Percentiles rank a stretch among this genome's conserved stretches.
Conservation (phyloP, 2,113 vertebrate species). For the Enhydra lutris region DNA sequence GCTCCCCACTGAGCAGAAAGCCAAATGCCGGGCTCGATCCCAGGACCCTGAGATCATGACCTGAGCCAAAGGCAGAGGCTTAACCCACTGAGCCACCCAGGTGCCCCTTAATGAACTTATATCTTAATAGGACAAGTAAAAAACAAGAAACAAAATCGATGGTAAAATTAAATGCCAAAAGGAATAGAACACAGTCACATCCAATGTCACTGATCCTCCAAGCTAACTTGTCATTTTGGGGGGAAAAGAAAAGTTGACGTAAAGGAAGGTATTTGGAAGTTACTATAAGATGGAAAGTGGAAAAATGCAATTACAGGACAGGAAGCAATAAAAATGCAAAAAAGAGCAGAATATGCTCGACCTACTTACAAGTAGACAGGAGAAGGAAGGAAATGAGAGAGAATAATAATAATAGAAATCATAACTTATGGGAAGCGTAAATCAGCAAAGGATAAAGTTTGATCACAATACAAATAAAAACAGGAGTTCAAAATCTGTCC, state of each 20-base stretch:
- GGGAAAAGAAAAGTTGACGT: not conserved
- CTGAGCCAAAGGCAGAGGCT: no score
- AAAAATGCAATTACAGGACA: not conserved
- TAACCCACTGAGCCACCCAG: no score
- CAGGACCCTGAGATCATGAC: no score
- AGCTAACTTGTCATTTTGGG: not conserved
- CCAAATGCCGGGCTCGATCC: no score
- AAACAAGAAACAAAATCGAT: not conserved
- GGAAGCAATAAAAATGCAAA: not conserved
- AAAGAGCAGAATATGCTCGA: not conserved
- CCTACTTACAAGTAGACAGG: not conserved
- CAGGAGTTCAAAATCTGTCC: not conserved
- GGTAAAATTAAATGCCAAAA: slow-evolving; percentile 23
- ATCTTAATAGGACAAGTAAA: not conserved
- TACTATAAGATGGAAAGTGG: not conserved
- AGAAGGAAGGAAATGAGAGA: not conserved
- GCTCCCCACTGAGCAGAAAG: no score
- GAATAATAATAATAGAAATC: not conserved
- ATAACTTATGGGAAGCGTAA: not conserved
- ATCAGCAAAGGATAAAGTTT: not conserved
- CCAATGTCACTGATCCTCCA: not conserved
- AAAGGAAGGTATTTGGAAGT: not conserved
- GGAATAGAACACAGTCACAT: not conserved
- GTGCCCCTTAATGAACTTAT: not conserved
- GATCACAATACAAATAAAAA: not conserved